Conservation (phyloP, 2,797 vertebrate genomes). For the Martes flavigula region DNA sequence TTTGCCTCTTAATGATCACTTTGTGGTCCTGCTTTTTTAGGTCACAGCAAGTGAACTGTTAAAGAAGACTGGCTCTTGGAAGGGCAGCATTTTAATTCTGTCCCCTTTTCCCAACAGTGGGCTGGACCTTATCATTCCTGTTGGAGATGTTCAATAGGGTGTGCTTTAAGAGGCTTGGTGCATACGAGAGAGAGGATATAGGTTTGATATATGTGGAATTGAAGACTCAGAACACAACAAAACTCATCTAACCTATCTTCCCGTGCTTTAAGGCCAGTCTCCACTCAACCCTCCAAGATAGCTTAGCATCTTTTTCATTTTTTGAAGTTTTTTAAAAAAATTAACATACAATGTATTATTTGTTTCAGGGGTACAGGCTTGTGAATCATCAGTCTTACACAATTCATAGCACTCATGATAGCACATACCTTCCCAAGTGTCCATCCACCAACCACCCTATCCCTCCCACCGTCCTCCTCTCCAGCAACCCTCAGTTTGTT, state of each 20-base stretch:
- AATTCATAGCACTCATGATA: too few relatives aligned
- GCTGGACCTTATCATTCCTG: background rate
- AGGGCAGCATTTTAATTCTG: conserved; percentile 1
- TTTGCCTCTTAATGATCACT: conserved; percentile 11
- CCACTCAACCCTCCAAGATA: background rate
- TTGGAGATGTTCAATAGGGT: background rate
- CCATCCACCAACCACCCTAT: too few relatives aligned
- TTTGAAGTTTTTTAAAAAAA: background rate
- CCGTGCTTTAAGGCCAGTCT: background rate
- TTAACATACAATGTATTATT: too few relatives aligned
- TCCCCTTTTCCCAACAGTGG: background rate
- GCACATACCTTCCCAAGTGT: too few relatives aligned
- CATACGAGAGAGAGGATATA: background rate
- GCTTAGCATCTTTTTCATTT: background rate
- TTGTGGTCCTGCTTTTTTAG: conserved; percentile 8
- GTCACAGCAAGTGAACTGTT: conserved; percentile 39
- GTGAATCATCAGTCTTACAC: too few relatives aligned
- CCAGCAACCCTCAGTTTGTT: too few relatives aligned
- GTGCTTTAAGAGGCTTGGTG: background rate
- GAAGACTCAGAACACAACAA: background rate
- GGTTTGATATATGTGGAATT: background rate
- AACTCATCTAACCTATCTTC: background rate
- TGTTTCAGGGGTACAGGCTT: too few relatives aligned
- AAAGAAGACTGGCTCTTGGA: conserved; percentile 9
- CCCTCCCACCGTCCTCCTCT: too few relatives aligned